phyloP scores from a whole-genome alignment of 2,797 vertebrate species.

The Enteromius unitaeniatus region DNA sequence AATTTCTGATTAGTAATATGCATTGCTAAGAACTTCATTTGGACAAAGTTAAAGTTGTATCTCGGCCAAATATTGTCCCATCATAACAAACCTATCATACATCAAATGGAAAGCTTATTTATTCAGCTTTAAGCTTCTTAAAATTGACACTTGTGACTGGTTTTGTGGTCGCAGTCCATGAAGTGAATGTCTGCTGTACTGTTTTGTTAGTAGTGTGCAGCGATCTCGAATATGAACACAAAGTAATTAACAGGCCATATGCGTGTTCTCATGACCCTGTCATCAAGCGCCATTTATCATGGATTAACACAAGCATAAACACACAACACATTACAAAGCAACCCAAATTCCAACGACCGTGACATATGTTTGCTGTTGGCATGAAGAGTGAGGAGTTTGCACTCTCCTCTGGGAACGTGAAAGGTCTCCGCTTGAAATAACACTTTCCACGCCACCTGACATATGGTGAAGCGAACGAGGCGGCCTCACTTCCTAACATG shows the following conservation, averaged over 20 bases:
- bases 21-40: too few species aligned
- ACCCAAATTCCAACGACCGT: slow-evolving; percentile 25
- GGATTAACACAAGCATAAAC: slow-evolving; percentile 44
- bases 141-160: too few species aligned
- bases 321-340: slow-evolving; percentile 21
- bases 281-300: slow-evolving; percentile 54
- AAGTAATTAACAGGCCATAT: slow-evolving; percentile 41
- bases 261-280: slow-evolving; percentile 59
- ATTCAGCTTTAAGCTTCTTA: too few species aligned
- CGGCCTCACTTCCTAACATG: neutral
- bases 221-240: neutral
- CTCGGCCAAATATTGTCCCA: too few species aligned
- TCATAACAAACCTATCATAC: too few species aligned
- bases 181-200: neutral
- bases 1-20: too few species aligned
- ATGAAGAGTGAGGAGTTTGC: neutral
- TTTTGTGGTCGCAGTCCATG: too few species aligned
- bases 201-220: neutral
- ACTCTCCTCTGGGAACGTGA: slow-evolving; percentile 27
- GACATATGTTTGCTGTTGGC: slow-evolving; percentile 40
- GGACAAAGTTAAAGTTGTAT: too few species aligned
- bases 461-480: slow-evolving; percentile 34
- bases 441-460: slow-evolving; percentile 32
- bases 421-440: slow-evolving; percentile 22
- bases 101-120: too few species aligned